phyloP scores from a whole-genome alignment of 2,888 invertebrate species.

The Gari tellinella region DNA sequence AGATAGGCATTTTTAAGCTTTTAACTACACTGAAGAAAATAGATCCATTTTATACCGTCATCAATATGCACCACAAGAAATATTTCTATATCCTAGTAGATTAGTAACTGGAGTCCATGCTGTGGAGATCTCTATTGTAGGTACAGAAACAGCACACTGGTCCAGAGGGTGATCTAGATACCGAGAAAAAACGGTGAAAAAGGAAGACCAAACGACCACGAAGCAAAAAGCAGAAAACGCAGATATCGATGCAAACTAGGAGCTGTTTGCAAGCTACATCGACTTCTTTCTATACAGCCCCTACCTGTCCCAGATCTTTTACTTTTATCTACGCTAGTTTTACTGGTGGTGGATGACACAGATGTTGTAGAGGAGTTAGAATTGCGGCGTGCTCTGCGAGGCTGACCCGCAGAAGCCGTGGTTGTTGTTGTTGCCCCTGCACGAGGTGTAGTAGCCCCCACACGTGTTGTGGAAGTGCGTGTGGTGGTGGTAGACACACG shows the following conservation, averaged over 20 bases:
- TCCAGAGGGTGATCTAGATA: no score
- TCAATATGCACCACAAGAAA: no score
- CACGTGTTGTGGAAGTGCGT: constrained; percentile 24
- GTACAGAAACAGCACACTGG: no score
- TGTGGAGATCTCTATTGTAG: no score
- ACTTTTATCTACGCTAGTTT: constrained; percentile 58
- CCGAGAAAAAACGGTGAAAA: no score
- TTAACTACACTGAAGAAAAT: no score
- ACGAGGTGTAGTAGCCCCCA: constrained; percentile 8
- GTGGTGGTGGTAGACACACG: constrained; percentile 26
- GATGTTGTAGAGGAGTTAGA: constrained; percentile 50
- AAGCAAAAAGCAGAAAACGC: constrained; percentile 34
- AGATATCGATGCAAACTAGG: constrained; percentile 36
- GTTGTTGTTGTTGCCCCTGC: constrained; percentile 12
- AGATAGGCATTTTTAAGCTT: no score
- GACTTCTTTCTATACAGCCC: not conserved
- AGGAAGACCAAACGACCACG: no score
- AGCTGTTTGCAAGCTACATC: constrained; percentile 3
- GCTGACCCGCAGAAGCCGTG: not conserved
- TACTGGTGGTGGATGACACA: constrained; percentile 53
- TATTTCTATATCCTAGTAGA: no score
- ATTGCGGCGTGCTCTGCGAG: constrained; percentile 28
- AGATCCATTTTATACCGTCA: no score
- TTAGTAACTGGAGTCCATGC: no score
- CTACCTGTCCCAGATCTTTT: constrained; percentile 60